phyloP scores from a whole-genome alignment of 2,888 invertebrate genomes.

The Drosophila mulleri region DNA sequence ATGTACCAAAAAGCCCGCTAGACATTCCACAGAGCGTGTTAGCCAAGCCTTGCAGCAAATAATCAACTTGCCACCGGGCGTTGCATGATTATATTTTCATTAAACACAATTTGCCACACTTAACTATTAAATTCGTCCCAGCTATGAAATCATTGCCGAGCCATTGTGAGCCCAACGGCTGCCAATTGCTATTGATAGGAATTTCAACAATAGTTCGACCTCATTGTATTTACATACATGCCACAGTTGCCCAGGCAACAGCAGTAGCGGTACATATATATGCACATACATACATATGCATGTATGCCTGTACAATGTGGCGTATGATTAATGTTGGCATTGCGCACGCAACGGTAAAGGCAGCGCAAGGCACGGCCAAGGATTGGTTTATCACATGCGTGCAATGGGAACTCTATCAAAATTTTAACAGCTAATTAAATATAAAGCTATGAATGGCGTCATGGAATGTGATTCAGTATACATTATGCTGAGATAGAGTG shows the following conservation, averaged over 20 bases:
- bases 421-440: constrained; percentile 35
- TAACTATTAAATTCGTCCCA: constrained; percentile 1
- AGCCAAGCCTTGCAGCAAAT: not conserved
- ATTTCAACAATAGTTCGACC: constrained; percentile 5
- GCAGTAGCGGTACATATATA: not conserved
- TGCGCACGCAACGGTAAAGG: constrained; percentile 31
- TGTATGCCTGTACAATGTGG: constrained; percentile 41
- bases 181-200: constrained; percentile 2
- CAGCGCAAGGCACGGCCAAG: not conserved
- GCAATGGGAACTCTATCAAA: constrained; percentile 7
- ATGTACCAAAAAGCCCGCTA: constrained; percentile 1
- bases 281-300: too few relatives aligned
- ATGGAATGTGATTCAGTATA: constrained; percentile 1
- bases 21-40: not conserved
- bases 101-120: constrained; percentile 26
- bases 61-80: constrained; percentile 27
- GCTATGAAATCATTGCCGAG: not conserved
- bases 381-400: constrained; percentile 18
- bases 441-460: constrained; percentile 18
- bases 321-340: constrained; percentile 60
- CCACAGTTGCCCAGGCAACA: constrained; percentile 49
- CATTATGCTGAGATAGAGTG: constrained; percentile 27
- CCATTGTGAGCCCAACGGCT: not conserved
- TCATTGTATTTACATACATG: not conserved
- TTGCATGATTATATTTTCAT: constrained; percentile 24